Base-by-base conservation (phyloP, 2,113 vertebrate species). In the Sminthopsis crassicaudata region DNA sequence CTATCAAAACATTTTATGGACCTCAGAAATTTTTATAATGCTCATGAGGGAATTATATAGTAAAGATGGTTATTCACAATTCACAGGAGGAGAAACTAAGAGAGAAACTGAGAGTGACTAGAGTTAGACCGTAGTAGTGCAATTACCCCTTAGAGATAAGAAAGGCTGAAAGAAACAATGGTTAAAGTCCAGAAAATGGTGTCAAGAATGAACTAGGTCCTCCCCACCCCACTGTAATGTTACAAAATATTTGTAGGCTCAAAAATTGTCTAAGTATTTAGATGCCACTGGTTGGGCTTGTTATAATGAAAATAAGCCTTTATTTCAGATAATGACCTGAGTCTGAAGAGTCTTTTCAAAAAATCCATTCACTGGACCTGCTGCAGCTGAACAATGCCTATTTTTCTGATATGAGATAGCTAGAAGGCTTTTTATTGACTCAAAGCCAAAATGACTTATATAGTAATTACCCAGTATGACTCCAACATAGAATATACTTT, bases 381-480 rank as follows among this genome's bases (percentile, higher is more conserved):
- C 91, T 92, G 89, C 0, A 0, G 30, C 94, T 94, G 92, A 97
- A 93, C 89, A 96, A 96, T 93, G 89, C 42, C 30, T 55, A 48
- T 42, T 91, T 89, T 48, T 88, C 8, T 25, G 55, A 95, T 60
- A 94, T 46, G 76, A 97, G 91, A 94, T 48, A 93, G 92, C 90
- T 92, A 60, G 84, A 84, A 96, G 50, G 54, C 51, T 94, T 97
- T 96, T 96, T 96, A 96, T 91, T 95, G 91, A 96, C 88, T 91
- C 48, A 46, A 95, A 96, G 95, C 26, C 95, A 96, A 95, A 95
- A 67, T 94, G 95, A 91, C 90, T 30, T 90, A 26, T 94, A 89
- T 48, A 51, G 95, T 95, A 92, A 95, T 96, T 88, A 67, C 94
- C n/a, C 95, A 88, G 92, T 52, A 55, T 95, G 95, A 30, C n/a